Base-by-base conservation (phyloP, 1,140 invertebrate genomes). In the Dreissena rostriformis region DNA sequence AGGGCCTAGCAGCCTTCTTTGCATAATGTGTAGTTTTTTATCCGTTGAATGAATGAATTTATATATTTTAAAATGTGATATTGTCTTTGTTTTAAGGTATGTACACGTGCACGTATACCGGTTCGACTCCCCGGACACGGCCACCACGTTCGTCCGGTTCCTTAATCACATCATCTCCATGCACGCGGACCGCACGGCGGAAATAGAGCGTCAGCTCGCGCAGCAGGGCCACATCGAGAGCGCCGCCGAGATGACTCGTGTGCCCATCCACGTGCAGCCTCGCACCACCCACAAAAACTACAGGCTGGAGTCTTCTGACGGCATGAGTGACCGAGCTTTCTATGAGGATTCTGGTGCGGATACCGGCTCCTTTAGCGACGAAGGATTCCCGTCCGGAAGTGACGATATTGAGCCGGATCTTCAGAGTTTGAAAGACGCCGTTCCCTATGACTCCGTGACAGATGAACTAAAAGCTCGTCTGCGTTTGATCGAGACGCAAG, bases 71-170 rank as follows among this genome's bases (percentile, higher is more conserved):
- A 2, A 63, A 26, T 63, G 19, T 8, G 6, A 6, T 52, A 0
- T 39, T 72, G 39, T 19, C 22, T 74, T 65, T 22, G 39, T 8
- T 74, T 67, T 8, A 71, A 82, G 80, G 92, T 96, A 96, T 1
- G 95, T 98, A 7, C 98, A 99, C 92, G 97, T 99, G 1, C 98
- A 99, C 91, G 98, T 97, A 51, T 99, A 99, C 94, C 96, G 95
- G 93, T 99, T 98, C 93, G 98, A 99, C 92, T 98, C 97, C 17
- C 96, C 98, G 24, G 96, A 98, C 90, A 99, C 98, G 10, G 98
- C 98, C 0, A 95, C 96, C 76, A 95, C 97, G 83, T 95, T 99
- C 77, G 96, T 96, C 80, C 95, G 95, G 4, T 97, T 98, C 91
- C 93, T 99, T 67, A 96, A 97, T 90, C 95, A 96, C 14, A 93